phyloP scores from a whole-genome alignment of 2,113 vertebrate species.

The Myodes glareolus region DNA sequence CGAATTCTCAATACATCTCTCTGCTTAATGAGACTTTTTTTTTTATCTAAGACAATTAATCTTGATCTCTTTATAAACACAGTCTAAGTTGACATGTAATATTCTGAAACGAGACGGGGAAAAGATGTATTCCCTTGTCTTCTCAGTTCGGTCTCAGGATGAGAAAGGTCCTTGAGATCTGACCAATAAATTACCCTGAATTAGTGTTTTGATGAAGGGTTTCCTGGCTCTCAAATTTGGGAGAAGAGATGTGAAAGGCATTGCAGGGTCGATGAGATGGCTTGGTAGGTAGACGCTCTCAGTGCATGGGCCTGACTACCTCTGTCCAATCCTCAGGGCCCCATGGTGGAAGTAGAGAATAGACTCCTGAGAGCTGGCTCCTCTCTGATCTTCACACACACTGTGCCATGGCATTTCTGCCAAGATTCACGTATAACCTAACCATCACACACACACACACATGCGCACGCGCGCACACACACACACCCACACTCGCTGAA shows the following conservation, averaged over 20 bases:
- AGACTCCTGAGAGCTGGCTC: neutral
- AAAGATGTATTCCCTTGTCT: neutral
- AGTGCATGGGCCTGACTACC: neutral
- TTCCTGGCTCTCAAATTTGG: constrained; percentile 3
- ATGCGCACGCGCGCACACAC: neutral
- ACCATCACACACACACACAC: neutral
- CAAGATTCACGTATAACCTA: neutral
- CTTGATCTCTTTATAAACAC: neutral
- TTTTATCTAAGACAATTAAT: constrained; percentile 12
- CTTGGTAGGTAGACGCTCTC: too few relatives aligned
- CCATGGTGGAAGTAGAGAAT: neutral
- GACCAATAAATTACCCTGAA: neutral
- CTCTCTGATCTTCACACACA: neutral
- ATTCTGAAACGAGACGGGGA: neutral
- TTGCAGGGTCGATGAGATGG: neutral
- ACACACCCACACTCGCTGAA: too few relatives aligned
- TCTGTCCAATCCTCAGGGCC: neutral
- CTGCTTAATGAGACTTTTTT: constrained; percentile 6
- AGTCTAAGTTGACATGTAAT: neutral
- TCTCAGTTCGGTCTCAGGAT: neutral
- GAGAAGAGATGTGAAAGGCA: neutral
- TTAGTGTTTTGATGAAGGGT: constrained; percentile 8
- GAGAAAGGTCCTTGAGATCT: neutral
- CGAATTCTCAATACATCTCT: neutral
- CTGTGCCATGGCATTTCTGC: neutral